A percentile compares a stretch with the other conserved stretches of the same genome.
phyloP scores from a whole-genome alignment of 1,140 invertebrate genomes.

The Ostrea edulis region DNA sequence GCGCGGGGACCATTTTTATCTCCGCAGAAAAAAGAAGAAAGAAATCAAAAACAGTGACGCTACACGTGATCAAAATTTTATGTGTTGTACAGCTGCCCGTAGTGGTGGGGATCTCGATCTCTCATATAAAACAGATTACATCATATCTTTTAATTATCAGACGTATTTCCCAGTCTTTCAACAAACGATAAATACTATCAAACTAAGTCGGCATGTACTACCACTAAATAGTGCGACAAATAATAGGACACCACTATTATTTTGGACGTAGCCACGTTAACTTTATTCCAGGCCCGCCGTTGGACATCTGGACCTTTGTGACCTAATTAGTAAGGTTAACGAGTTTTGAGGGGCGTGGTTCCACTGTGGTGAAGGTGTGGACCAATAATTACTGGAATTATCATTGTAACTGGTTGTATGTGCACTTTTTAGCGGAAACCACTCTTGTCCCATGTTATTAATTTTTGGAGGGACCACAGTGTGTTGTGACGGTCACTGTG shows the following conservation, averaged over 20 bases:
- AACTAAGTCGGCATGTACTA: background rate
- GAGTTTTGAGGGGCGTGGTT: slow-evolving; percentile 22
- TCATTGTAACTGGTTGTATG: background rate
- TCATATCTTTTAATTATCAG: background rate
- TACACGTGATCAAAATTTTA: background rate
- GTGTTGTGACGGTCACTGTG: background rate
- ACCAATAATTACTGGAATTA: background rate
- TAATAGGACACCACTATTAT: background rate
- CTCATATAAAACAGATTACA: background rate
- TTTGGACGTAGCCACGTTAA: background rate
- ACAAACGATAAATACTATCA: background rate
- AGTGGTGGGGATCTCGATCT: background rate
- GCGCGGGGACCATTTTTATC: background rate
- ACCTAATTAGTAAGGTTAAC: background rate
- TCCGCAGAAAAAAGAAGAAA: background rate
- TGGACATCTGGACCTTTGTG: slow-evolving; percentile 21
- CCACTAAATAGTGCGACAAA: slow-evolving; percentile 4
- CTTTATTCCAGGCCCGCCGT: background rate
- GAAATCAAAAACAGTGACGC: background rate
- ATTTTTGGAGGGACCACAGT: no score
- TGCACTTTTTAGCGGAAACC: background rate
- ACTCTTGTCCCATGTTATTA: no score
- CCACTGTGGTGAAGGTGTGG: background rate
- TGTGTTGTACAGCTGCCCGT: background rate
- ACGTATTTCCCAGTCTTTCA: background rate